Base-by-base conservation (phyloP, 2,888 invertebrate species). In the Clitarchus hookeri region DNA sequence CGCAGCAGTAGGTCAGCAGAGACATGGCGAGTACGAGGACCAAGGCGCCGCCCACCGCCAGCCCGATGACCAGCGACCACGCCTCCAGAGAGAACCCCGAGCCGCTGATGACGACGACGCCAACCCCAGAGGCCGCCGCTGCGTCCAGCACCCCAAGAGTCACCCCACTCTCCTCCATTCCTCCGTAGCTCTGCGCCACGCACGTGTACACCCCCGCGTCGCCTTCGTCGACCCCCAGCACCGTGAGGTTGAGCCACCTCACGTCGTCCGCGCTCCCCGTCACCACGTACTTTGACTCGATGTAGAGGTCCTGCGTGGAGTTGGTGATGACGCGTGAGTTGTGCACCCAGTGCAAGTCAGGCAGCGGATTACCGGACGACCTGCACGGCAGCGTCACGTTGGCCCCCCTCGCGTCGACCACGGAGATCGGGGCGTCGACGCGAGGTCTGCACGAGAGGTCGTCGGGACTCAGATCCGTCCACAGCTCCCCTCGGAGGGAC, bases 371-470 rank as follows among this genome's bases (percentile, higher is more conserved):
- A 0, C 96, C 97, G 83, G 94, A 93, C 0, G 96, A 96, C 88
- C 94, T 94, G 89, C 97, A 97, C n/a, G 94, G 93, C n/a, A 97
- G 91, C 0, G 96, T 96, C 13, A 95, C 93, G 88, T 93, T 93
- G 82, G 94, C 94, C 19, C 93, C 93, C 19, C 91, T 92, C 0
- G 94, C 94, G 88, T 95, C 93, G 0, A 95, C 90, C 9, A 93
- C 94, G 19, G 94, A 93, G 88, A 92, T 91, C 9, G 95, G 95
- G 89, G 94, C 94, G 6, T 95, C 91, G 88, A 97, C 96, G 89
- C 94, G 94, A 0, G 97, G 97, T 85, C 94, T 93, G 91, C 98
- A 98, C 23, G 97, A 97, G 90, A 97, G 97, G 88, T 96, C 95
- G 85, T 94, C 94, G 26, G 94, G 93, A 88, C 93, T 93, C 54